Evolutionary conservation across 2,113 vertebrate species (phyloP).

Genomic region (Malurus cyaneus): DNA sequence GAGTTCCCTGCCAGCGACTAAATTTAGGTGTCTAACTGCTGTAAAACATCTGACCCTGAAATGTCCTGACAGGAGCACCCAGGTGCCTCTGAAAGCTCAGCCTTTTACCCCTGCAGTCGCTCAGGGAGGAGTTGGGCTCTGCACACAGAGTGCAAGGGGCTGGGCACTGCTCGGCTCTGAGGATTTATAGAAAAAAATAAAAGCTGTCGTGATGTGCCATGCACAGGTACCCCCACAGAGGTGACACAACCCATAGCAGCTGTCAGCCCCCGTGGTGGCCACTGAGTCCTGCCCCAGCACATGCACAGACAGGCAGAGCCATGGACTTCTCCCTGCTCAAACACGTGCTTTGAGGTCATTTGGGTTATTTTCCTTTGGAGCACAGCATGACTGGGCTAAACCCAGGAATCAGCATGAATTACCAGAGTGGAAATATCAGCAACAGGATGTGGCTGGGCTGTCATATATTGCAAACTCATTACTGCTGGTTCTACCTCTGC

Average conservation of each 20-base stretch:
- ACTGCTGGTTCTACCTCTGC: background rate
- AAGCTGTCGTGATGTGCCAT: rapidly evolving
- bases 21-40: background rate
- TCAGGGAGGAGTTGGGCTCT: background rate
- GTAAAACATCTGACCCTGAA: background rate
- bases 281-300: background rate
- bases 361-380: background rate
- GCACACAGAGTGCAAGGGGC: rapidly evolving
- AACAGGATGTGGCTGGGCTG: background rate
- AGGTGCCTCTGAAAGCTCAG: background rate
- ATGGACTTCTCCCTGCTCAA: background rate
- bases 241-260: background rate
- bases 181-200: rapidly evolving
- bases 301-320: rapidly evolving
- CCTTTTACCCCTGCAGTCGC: background rate
- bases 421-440: too few species aligned
- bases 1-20: background rate
- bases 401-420: background rate
- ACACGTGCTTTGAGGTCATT: background rate
- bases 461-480: background rate
- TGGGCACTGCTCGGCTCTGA: background rate
- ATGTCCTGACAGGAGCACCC: background rate
- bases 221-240: rapidly evolving
- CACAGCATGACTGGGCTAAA: rapidly evolving
- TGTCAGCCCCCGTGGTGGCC: rapidly evolving